A percentile compares a stretch with the other conserved stretches of the same genome.
phyloP scores from a whole-genome alignment of 64 coral and sea anemone genomes.

The Montipora efflorescens region DNA sequence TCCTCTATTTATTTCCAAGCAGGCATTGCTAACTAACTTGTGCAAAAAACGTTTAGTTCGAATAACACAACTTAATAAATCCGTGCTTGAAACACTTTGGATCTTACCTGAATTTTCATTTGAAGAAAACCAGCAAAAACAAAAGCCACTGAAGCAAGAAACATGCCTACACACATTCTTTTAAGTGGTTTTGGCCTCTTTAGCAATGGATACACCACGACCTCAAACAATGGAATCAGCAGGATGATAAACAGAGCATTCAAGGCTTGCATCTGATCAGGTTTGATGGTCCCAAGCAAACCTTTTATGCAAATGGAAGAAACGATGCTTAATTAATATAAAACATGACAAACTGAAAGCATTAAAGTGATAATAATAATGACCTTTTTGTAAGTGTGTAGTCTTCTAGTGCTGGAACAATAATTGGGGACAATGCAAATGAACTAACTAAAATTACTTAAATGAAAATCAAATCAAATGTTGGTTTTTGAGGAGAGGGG shows the following conservation, averaged over 20 bases:
- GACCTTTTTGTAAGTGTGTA: too few relatives aligned
- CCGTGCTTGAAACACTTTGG: too few relatives aligned
- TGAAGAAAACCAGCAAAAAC: constrained; percentile 81
- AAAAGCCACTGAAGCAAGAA: constrained; percentile 75
- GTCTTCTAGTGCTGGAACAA: too few relatives aligned
- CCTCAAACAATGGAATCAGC: constrained; percentile 82
- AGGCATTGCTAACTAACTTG: too few relatives aligned
- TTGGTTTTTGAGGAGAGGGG: too few relatives aligned
- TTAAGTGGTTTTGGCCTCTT: constrained; percentile 78
- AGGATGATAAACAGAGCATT: constrained; percentile 81
- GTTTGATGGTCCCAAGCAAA: constrained; percentile 83
- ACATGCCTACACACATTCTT: constrained; percentile 76
- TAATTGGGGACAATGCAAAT: too few relatives aligned
- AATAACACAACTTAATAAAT: not conserved
- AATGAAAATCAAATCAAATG: too few relatives aligned
- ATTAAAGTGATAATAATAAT: too few relatives aligned
- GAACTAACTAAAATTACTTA: too few relatives aligned
- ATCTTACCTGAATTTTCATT: constrained; percentile 79
- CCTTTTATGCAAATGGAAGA: constrained; percentile 20
- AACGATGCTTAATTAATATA: not conserved
- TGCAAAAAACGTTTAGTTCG: too few relatives aligned
- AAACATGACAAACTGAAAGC: too few relatives aligned
- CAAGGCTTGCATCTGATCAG: constrained; percentile 90
- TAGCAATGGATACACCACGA: constrained; percentile 67
- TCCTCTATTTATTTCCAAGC: too few relatives aligned